These are phyloP conservation scores for Holotrichia oblita DNA, from an alignment of 1,140 invertebrate species.

Conservation along the genomic window DNA sequence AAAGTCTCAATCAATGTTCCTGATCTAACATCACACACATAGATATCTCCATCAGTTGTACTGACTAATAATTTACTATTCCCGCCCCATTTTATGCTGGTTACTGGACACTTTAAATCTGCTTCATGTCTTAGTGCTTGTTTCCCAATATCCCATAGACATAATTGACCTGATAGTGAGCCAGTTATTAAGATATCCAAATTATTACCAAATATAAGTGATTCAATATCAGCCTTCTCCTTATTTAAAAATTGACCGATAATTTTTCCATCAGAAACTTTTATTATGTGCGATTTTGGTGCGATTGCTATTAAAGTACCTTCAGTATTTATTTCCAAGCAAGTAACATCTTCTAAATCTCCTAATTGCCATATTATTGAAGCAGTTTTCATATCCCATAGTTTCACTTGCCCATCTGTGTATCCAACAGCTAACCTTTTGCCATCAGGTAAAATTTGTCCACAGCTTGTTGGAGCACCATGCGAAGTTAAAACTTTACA, in stretches of 20 bases:
- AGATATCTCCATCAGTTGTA: conserved; percentile 61
- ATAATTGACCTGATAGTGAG: conserved; percentile 74
- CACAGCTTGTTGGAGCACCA: conserved; percentile 50
- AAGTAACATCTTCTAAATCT: conserved; percentile 65
- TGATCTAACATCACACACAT: conserved; percentile 66
- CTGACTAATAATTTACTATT: conserved; percentile 61
- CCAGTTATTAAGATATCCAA: conserved; percentile 69
- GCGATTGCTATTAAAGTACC: conserved; percentile 78
- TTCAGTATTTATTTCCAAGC: conserved; percentile 75
- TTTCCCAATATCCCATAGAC: conserved; percentile 82
- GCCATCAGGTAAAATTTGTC: conserved; percentile 71
- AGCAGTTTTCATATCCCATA: conserved; percentile 81
- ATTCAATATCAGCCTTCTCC: conserved; percentile 68
- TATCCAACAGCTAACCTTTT: conserved; percentile 79
- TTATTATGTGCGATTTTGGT: conserved; percentile 59
- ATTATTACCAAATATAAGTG: conserved; percentile 71
- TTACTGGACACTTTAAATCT: conserved; percentile 60
- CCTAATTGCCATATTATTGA: conserved; percentile 64
- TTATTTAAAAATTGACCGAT: conserved; percentile 60
- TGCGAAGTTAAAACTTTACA: conserved; percentile 72
- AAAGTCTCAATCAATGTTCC: conserved; percentile 69
- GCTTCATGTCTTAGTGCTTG: conserved; percentile 68
- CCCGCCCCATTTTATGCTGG: conserved; percentile 66
- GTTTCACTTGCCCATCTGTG: conserved; percentile 77
- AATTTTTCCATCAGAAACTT: conserved; percentile 63